These are phyloP conservation scores for Gymnocephalus cernua DNA, from an alignment of 2,113 vertebrate species.

Conservation along the genomic window DNA sequence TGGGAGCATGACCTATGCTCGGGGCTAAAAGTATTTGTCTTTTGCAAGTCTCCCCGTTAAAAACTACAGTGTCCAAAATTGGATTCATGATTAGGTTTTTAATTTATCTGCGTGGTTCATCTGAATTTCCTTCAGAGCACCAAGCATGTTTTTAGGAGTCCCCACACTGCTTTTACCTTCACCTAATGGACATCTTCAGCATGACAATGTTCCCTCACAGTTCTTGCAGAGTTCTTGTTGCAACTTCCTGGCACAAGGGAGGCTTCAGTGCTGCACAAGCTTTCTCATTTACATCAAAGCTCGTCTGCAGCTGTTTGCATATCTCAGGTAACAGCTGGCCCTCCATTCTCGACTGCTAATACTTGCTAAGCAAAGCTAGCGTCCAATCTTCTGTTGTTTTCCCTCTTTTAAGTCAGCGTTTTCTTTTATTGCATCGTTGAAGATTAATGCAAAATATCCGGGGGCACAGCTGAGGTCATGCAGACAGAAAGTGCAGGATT, in stretches of 20 bases:
- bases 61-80: conserved; percentile 10
- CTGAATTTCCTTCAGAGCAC: conserved; percentile 28
- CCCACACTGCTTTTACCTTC: conserved; percentile 22
- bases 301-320: conserved; percentile 67
- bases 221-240: conserved; percentile 38
- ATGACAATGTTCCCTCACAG: conserved; percentile 25
- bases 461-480: conserved; percentile 14
- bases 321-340: conserved; percentile 71
- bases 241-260: conserved; percentile 38
- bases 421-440: conserved; percentile 35
- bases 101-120: conserved; percentile 38
- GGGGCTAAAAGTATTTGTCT: not conserved
- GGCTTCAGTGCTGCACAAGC: conserved; percentile 40
- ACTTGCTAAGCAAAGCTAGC: conserved; percentile 47
- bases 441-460: conserved; percentile 41
- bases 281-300: conserved; percentile 75
- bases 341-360: conserved; percentile 52
- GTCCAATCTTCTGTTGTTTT: conserved; percentile 46
- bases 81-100: conserved; percentile 15
- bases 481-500: conserved; percentile 3
- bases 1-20: not conserved
- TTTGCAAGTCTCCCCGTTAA: not conserved
- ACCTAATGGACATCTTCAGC: conserved; percentile 38
- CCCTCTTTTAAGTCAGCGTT: conserved; percentile 31
- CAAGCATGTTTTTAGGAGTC: not conserved